Conservation (phyloP, 2,797 vertebrate genomes). For the Hyperoplus immaculatus region DNA sequence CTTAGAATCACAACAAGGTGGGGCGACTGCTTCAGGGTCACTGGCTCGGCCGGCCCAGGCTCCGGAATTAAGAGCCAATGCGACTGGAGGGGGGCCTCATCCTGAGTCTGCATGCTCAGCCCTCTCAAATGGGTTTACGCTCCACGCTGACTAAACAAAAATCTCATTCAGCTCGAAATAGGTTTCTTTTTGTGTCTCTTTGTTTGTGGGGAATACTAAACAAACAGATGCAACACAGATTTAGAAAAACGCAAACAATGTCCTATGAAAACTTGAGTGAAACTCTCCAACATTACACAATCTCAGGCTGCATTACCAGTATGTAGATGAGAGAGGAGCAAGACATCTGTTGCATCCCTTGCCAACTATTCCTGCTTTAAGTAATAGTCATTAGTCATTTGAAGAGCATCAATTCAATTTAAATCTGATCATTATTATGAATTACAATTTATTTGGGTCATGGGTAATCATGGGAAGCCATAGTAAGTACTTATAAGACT, state of each 20-base stretch:
- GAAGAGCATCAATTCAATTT: not conserved
- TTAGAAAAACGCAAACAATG: slow-evolving; percentile 4
- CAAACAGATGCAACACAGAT: slow-evolving; percentile 11
- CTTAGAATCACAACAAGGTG: slow-evolving; percentile 83
- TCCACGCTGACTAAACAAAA: slow-evolving; percentile 68
- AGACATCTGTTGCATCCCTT: not conserved
- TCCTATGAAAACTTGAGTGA: not conserved
- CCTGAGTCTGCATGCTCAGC: slow-evolving; percentile 71
- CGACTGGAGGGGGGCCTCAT: slow-evolving; percentile 76
- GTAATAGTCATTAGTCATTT: slow-evolving; percentile 3
- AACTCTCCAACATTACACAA: not conserved
- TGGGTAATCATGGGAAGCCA: too few species aligned
- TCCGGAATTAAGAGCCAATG: slow-evolving; percentile 80
- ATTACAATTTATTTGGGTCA: slow-evolving; percentile 1
- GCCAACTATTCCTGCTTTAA: slow-evolving; percentile 10
- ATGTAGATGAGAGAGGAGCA: not conserved
- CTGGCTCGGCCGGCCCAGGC: slow-evolving; percentile 75
- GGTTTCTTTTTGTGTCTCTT: slow-evolving; percentile 45
- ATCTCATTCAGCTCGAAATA: slow-evolving; percentile 61
- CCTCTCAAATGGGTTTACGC: slow-evolving; percentile 66
- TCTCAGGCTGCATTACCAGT: not conserved
- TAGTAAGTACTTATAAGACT: slow-evolving; percentile 3
- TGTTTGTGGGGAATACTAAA: slow-evolving; percentile 10
- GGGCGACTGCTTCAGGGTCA: slow-evolving; percentile 85
- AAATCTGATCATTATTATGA: not conserved